Evolutionary conservation across 2,888 invertebrate species (phyloP).

Genomic region (Penaeus monodon): DNA sequence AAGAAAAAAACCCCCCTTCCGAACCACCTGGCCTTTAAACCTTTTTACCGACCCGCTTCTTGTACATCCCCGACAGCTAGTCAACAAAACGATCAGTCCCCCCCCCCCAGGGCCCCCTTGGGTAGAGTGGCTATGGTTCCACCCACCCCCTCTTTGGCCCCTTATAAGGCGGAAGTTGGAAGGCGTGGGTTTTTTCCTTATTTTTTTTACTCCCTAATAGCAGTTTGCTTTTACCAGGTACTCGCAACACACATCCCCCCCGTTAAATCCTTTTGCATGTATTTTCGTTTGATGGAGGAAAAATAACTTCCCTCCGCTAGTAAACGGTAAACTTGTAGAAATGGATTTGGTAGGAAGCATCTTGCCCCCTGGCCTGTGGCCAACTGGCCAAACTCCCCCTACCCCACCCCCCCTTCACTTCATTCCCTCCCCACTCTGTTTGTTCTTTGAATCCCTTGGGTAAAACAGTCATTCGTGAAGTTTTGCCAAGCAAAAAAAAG

Average conservation of each 20-base stretch:
- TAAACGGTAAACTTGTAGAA: no score
- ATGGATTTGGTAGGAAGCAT: conserved; percentile 44
- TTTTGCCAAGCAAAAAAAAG: no score
- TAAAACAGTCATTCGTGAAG: background rate
- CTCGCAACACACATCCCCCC: conserved; percentile 20
- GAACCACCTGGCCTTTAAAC: no score
- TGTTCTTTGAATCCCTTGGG: conserved; percentile 30
- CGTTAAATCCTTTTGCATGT: conserved; percentile 32
- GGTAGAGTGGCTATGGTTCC: conserved; percentile 91
- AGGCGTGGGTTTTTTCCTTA: conserved; percentile 94
- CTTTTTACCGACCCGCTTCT: conserved; percentile 18
- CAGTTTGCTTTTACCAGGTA: conserved; percentile 96
- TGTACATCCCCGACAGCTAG: conserved; percentile 35
- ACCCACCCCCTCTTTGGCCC: no score
- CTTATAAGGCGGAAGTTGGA: conserved; percentile 92
- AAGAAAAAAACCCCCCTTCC: no score
- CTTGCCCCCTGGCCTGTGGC: conserved; percentile 52
- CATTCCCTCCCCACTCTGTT: conserved; percentile 14
- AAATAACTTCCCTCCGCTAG: conserved; percentile 44
- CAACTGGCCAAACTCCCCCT: conserved; percentile 46
- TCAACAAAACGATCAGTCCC: conserved; percentile 77
- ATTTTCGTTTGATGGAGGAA: conserved; percentile 29
- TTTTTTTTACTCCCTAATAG: conserved; percentile 94
- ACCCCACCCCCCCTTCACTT: conserved; percentile 21
- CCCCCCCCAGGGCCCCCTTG: conserved; percentile 88